Evolutionary conservation across 2,888 invertebrate genomes (phyloP).

Genomic region (Oligia fasciuncula): DNA sequence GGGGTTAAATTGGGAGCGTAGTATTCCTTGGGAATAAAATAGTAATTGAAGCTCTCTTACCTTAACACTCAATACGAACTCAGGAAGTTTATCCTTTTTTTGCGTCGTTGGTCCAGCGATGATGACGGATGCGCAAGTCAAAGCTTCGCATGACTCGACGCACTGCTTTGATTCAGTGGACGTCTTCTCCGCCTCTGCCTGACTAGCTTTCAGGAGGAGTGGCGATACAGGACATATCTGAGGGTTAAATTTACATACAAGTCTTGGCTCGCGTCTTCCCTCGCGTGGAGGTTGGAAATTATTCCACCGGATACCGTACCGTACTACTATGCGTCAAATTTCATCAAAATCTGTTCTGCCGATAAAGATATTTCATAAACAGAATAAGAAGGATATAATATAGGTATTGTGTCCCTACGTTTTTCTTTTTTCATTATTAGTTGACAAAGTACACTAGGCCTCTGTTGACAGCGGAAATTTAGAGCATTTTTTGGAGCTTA

Average conservation of each 20-base stretch:
- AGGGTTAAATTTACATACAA: constrained; percentile 14
- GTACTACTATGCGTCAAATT: not conserved
- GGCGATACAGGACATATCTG: constrained; percentile 81
- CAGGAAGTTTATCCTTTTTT: constrained; percentile 70
- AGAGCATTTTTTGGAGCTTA: no score
- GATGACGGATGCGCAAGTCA: constrained; percentile 72
- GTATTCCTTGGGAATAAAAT: not conserved
- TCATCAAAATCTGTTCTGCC: not conserved
- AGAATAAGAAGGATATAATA: no score
- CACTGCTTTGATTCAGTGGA: constrained; percentile 71
- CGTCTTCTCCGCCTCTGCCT: constrained; percentile 66
- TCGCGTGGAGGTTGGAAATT: not conserved
- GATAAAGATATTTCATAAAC: not conserved
- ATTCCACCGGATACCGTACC: not conserved
- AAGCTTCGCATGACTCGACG: constrained; percentile 51
- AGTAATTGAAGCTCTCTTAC: constrained; percentile 14
- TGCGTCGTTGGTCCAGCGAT: constrained; percentile 79
- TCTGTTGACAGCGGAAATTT: no score
- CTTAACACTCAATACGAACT: constrained; percentile 67
- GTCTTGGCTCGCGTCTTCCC: no score
- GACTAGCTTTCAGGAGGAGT: constrained; percentile 75
- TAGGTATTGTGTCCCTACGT: no score
- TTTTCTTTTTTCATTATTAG: no score
- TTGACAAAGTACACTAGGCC: no score
- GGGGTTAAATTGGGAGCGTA: not conserved